Evolutionary conservation across 2,888 invertebrate species (phyloP).

Genomic region (Mesorhabditis spiculigera): DNA sequence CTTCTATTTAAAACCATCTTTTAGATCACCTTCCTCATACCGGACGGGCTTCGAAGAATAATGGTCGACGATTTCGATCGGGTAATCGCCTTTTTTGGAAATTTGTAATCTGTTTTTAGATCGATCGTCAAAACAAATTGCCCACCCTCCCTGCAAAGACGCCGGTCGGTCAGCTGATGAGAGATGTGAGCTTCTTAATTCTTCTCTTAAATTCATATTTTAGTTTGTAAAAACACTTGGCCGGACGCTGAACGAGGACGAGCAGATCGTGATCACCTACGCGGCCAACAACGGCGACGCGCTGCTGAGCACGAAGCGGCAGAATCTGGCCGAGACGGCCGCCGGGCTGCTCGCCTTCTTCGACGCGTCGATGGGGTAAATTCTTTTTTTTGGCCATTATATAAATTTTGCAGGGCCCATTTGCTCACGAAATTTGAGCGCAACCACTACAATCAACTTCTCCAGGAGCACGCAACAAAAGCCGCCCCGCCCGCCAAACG

Average conservation of each 20-base stretch:
- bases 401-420: not conserved
- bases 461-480: not conserved
- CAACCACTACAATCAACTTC: not conserved
- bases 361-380: not conserved
- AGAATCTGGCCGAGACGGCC: not conserved
- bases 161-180: not conserved
- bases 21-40: not conserved
- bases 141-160: not conserved
- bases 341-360: not conserved
- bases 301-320: not conserved
- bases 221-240: not conserved
- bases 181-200: not conserved
- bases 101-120: not conserved
- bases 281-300: not conserved
- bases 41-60: not conserved
- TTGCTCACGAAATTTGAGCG: conserved; percentile 1
- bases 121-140: not conserved
- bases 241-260: not conserved
- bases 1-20: not conserved
- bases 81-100: not conserved
- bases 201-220: not conserved
- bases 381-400: not conserved
- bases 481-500: not conserved
- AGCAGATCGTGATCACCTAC: not conserved
- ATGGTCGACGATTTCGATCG: not conserved